Evolutionary conservation across 2,888 invertebrate genomes (phyloP), one percentile per base, ranked within the genome.

Genomic region (Ecliptopera silaceata): DNA sequence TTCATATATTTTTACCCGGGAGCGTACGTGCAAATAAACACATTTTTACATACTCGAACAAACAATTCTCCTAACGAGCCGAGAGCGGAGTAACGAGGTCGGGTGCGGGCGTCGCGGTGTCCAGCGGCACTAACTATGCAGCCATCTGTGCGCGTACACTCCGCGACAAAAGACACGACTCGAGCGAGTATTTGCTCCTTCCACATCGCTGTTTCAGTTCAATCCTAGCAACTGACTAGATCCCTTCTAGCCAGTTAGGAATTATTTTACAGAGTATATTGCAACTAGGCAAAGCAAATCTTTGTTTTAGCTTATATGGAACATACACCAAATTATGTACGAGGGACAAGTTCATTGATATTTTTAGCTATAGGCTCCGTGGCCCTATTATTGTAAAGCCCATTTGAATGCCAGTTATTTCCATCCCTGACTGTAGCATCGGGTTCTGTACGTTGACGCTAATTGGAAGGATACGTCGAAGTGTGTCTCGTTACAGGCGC

Each of bases 31-130:
- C 88, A 91, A 91, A 91, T 90, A 91, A 90, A 90, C 90, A 90
- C 90, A 90, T 90, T 90, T 90, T 90, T 90, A 90, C 90, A 90
- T 90, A 90, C 88, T 88, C 90, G 87, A 90, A 88, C 90, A 90
- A 91, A 91, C 91, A 90, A 90, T 90, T 86, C 88, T 79, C 84
- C 77, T 90, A 90, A 90, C 90, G 90, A 90, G 88, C 81, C 84
- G 84, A 81, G 83, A 80, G 78, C 79, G 50, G 31, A 42, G 84
- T 89, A 90, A 90, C 90, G 89, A 89, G 88, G 73, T 73, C 77
- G 78, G 70, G 70, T 63, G 69, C 68, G 60, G 62, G 61, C 57
- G 60, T 43, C 48, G 57, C 55, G 65, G 73, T 61, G 64, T 63
- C 70, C 63, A 58, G 53, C 56, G 48, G 56, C 61, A 52, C 45